Base-by-base conservation (phyloP, 2,888 invertebrate genomes). In the Acrobasis repandana region DNA sequence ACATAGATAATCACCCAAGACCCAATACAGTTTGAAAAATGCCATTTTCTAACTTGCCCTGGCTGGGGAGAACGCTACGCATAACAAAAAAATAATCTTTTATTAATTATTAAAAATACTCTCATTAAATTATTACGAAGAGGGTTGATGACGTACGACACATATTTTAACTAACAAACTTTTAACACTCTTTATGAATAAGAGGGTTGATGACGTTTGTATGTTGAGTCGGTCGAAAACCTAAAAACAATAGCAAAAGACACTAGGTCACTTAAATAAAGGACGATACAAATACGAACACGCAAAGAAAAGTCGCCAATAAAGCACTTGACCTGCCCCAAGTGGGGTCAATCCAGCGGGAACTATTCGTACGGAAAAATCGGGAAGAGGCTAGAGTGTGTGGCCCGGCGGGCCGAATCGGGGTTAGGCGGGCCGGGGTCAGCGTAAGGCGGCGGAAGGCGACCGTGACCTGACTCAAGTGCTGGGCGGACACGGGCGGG, bases 391-490 rank as follows among this genome's bases (percentile, higher is more conserved):
- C 60, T 46, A 60, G 18, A 33, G 16, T 18, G 4, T 2, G 34
- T 58, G 58, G 50, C 48, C 49, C 36, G 9, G 18, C 38, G 36
- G 3, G 18, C 14, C 10, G 14, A 18, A 18, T 18, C 20, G 18
- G 10, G 9, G 38, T 9, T 14, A 16, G 18, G 16, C 36, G 48
- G 34, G 11, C 11, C 5, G 49, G 18, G 58, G 49, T 83, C 87
- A 79, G 66, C 65, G 67, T 74, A 72, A 75, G 77, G 69, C 77
- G 81, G 79, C 81, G 76, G 70, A n/a, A 18, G 14, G 72, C 80
- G 89, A 88, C 91, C 91, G 83, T 91, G 91, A 91, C 91, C 91
- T 89, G 89, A 83, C 85, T 74, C 86, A 90, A 87, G 88, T 81
- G 83, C 77, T 86, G 88, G 86, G 86, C 83, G 87, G 87, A 88